A percentile compares a stretch with the other conserved stretches of the same genome.
phyloP scores from a whole-genome alignment of 2,797 vertebrate species.

The Peromyscus eremicus region DNA sequence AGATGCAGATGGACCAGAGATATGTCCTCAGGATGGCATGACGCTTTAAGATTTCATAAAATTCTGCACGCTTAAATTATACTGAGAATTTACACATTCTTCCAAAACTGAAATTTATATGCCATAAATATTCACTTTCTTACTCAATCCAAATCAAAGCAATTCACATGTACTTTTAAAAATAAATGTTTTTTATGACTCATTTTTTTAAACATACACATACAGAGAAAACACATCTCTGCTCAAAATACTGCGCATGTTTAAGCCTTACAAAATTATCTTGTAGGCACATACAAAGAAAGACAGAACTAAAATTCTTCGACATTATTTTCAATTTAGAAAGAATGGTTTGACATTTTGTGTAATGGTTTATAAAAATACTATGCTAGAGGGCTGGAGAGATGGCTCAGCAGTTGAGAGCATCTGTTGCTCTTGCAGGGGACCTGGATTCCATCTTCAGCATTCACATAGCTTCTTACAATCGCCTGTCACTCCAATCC shows the following conservation, averaged over 20 bases:
- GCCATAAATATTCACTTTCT: background rate
- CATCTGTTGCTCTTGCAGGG: background rate
- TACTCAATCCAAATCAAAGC: background rate
- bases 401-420: background rate
- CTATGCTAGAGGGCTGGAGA: background rate
- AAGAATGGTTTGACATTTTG: background rate
- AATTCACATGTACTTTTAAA: constrained; percentile 4
- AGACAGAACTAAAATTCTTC: constrained; percentile 21
- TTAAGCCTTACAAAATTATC: constrained; percentile 25
- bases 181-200: constrained; percentile 11
- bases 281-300: background rate
- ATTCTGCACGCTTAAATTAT: background rate
- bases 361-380: constrained; percentile 15
- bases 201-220: background rate
- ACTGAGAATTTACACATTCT: background rate
- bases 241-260: constrained; percentile 16
- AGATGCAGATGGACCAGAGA: background rate
- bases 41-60: background rate
- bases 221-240: background rate
- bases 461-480: background rate
- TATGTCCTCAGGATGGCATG: background rate
- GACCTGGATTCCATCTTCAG: background rate
- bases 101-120: constrained; percentile 25
- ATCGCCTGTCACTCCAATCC: background rate
- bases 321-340: constrained; percentile 20